Conservation (phyloP, 2,113 vertebrate genomes). For the Mesitornis unicolor region DNA sequence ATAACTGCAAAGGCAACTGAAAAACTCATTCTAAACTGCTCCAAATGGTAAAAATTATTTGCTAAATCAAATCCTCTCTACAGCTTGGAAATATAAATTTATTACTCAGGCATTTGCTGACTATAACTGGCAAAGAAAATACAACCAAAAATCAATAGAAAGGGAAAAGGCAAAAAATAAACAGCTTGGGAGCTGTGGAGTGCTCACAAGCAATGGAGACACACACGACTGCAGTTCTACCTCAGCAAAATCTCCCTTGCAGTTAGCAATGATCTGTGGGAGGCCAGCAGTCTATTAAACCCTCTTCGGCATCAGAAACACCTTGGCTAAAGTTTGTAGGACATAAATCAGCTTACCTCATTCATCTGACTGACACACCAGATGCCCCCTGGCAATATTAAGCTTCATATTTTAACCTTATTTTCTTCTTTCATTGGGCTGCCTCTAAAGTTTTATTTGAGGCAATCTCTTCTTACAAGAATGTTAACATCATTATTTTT, state of each 20-base stretch:
- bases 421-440: slow-evolving; percentile 59
- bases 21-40: slow-evolving; percentile 27
- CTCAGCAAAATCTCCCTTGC: slow-evolving; percentile 6
- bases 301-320: slow-evolving; percentile 40
- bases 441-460: slow-evolving; percentile 69
- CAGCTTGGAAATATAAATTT: slow-evolving; percentile 34
- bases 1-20: slow-evolving; percentile 34
- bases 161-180: slow-evolving; percentile 30
- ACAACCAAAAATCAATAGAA: slow-evolving; percentile 18
- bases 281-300: slow-evolving; percentile 49
- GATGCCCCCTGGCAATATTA: slow-evolving; percentile 47
- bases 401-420: slow-evolving; percentile 64
- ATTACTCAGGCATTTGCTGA: neutral
- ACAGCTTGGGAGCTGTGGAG: neutral
- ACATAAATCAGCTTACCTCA: slow-evolving; percentile 66
- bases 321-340: slow-evolving; percentile 50
- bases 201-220: neutral
- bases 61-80: slow-evolving; percentile 38
- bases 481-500: slow-evolving; percentile 62
- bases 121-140: neutral
- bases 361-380: slow-evolving; percentile 59
- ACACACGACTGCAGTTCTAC: neutral
- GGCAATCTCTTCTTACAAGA: slow-evolving; percentile 56
- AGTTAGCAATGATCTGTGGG: slow-evolving; percentile 32
- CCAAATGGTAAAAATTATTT: slow-evolving; percentile 48